Conservation (phyloP, 2,888 invertebrate genomes). For the Hydroisotoma schaefferi region DNA sequence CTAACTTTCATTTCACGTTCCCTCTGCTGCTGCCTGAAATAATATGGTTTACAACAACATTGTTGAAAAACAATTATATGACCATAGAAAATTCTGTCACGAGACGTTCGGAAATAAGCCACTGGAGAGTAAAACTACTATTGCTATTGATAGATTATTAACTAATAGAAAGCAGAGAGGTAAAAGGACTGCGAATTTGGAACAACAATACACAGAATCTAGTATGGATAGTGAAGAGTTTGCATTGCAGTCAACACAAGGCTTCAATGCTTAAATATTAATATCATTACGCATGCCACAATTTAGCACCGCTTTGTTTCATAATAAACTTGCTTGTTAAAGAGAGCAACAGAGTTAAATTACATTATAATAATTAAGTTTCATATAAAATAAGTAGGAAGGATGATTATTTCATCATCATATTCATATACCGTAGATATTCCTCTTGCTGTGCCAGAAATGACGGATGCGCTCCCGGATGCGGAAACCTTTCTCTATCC, state of each 20-base stretch:
- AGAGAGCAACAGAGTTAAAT: constrained; percentile 19
- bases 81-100: background rate
- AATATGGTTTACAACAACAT: constrained; percentile 30
- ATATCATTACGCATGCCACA: constrained; percentile 16
- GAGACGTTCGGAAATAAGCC: constrained; percentile 11
- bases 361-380: constrained; percentile 1
- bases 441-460: constrained; percentile 66
- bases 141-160: constrained; percentile 10
- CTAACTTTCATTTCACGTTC: constrained; percentile 81
- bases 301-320: constrained; percentile 18
- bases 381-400: constrained; percentile 6
- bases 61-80: constrained; percentile 24
- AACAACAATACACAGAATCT: constrained; percentile 13
- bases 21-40: constrained; percentile 67
- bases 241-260: constrained; percentile 17
- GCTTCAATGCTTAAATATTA: constrained; percentile 12
- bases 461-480: constrained; percentile 56
- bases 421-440: constrained; percentile 59
- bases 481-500: constrained; percentile 69
- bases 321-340: constrained; percentile 9
- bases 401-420: constrained; percentile 46
- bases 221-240: constrained; percentile 8
- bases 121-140: constrained; percentile 3
- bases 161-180: constrained; percentile 10
- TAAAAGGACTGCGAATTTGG: constrained; percentile 4